Conservation (phyloP, 2,888 invertebrate species). For the Scaptomyza caliginosa region DNA sequence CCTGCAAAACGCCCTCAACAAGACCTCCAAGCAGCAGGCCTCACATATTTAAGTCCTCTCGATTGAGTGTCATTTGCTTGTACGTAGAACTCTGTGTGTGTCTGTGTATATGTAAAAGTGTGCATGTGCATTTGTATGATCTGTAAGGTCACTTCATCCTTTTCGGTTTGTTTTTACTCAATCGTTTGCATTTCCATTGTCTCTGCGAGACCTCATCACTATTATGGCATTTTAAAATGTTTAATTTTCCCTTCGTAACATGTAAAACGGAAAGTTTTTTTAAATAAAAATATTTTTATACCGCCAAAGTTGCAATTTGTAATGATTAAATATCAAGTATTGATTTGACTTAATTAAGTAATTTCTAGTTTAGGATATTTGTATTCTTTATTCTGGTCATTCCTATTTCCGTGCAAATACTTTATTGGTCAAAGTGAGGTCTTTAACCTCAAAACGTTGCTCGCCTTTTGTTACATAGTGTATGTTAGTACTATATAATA, state of each 20-base stretch:
- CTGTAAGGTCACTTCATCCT: neutral
- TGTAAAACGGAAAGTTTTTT: conserved; percentile 42
- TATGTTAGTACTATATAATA: neutral
- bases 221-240: conserved; percentile 28
- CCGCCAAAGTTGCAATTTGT: conserved; percentile 28
- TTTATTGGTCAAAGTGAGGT: conserved; percentile 32
- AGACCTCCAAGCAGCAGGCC: conserved; percentile 22
- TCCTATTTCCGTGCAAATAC: neutral
- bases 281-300: conserved; percentile 71
- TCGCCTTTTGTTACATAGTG: conserved; percentile 17
- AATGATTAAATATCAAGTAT: neutral
- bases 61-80: conserved; percentile 17
- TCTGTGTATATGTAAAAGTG: neutral
- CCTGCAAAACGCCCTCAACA: conserved; percentile 85
- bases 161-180: conserved; percentile 8
- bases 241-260: conserved; percentile 5
- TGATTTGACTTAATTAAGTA: neutral
- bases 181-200: conserved; percentile 56
- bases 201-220: conserved; percentile 67
- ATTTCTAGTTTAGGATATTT: neutral
- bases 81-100: conserved; percentile 10
- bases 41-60: conserved; percentile 53
- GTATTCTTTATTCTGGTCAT: neutral
- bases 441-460: conserved; percentile 47
- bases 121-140: conserved; percentile 17